Percentiles rank a stretch among this genome's conserved stretches.
phyloP scores from a whole-genome alignment of 2,113 vertebrate species.

The Coregonus clupeaformis region DNA sequence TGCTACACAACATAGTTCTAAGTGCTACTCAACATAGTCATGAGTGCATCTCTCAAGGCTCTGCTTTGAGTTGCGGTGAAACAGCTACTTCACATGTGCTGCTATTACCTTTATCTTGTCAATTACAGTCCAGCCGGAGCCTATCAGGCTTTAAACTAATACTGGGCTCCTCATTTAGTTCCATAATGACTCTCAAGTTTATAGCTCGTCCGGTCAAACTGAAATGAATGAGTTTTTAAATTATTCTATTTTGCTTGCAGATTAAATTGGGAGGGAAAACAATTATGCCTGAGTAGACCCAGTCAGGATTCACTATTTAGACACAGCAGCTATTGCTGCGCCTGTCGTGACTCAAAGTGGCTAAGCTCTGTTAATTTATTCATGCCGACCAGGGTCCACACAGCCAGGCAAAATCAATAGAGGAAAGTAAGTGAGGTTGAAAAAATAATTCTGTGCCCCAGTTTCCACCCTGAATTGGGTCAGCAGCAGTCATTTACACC shows the following conservation, averaged over 20 bases:
- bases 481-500: constrained; percentile 58
- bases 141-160: constrained; percentile 20
- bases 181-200: constrained; percentile 14
- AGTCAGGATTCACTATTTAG: background rate
- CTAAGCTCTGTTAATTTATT: constrained; percentile 55
- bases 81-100: constrained; percentile 29
- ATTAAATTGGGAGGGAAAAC: constrained; percentile 43
- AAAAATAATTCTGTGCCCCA: constrained; percentile 48
- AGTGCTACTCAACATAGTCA: constrained; percentile 27
- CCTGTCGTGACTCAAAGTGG: constrained; percentile 24
- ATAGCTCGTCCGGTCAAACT: constrained; percentile 22
- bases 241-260: constrained; percentile 25
- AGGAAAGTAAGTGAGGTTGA: constrained; percentile 54
- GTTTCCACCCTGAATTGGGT: constrained; percentile 77
- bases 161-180: constrained; percentile 48
- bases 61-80: constrained; percentile 36
- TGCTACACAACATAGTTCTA: too few relatives aligned
- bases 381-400: constrained; percentile 28
- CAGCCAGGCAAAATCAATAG: constrained; percentile 62
- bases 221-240: too few relatives aligned
- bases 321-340: background rate
- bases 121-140: constrained; percentile 28
- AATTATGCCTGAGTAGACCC: constrained; percentile 4
- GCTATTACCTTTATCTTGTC: constrained; percentile 44
- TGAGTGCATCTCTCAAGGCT: constrained; percentile 37